Percentiles rank a stretch among this genome's conserved stretches.
Evolutionary conservation across 1,140 invertebrate species (phyloP).

Genomic region (Orchesella cincta): DNA sequence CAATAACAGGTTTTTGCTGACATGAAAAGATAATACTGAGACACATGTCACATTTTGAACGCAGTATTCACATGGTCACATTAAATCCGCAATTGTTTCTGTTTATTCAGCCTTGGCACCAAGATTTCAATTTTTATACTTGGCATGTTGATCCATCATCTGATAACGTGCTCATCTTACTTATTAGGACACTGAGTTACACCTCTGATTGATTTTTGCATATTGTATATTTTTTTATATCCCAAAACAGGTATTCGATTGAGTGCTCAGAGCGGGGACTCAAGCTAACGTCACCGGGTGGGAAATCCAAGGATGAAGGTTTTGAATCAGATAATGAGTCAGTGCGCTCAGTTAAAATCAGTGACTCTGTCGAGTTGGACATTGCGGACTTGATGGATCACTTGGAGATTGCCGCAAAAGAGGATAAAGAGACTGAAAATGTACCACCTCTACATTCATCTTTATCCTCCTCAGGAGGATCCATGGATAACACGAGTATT

Average conservation of each 20-base stretch:
- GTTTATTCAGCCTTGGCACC: too few species aligned
- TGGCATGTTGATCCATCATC: too few species aligned
- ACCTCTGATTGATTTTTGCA: background rate
- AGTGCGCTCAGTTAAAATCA: conserved; percentile 43
- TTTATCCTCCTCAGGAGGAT: conserved; percentile 35
- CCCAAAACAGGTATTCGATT: conserved; percentile 44
- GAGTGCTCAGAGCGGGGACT: conserved; percentile 49
- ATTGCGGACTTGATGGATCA: conserved; percentile 44
- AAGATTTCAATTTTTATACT: too few species aligned
- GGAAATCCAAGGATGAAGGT: conserved; percentile 48
- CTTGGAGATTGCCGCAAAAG: conserved; percentile 45
- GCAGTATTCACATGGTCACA: too few species aligned
- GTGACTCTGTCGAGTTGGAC: conserved; percentile 40
- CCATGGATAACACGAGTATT: conserved; percentile 46
- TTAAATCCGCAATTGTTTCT: too few species aligned
- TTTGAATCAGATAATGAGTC: conserved; percentile 50
- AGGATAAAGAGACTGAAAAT: conserved; percentile 41
- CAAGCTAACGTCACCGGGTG: conserved; percentile 44
- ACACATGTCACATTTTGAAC: too few species aligned
- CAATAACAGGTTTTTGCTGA: too few species aligned
- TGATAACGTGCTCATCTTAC: too few species aligned
- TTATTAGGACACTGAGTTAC: too few species aligned
- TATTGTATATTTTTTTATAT: background rate
- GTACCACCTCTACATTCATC: conserved; percentile 32
- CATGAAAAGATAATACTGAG: too few species aligned